These are phyloP conservation scores for Sterna hirundo DNA, from an alignment of 2,113 vertebrate genomes.

Conservation along the genomic window DNA sequence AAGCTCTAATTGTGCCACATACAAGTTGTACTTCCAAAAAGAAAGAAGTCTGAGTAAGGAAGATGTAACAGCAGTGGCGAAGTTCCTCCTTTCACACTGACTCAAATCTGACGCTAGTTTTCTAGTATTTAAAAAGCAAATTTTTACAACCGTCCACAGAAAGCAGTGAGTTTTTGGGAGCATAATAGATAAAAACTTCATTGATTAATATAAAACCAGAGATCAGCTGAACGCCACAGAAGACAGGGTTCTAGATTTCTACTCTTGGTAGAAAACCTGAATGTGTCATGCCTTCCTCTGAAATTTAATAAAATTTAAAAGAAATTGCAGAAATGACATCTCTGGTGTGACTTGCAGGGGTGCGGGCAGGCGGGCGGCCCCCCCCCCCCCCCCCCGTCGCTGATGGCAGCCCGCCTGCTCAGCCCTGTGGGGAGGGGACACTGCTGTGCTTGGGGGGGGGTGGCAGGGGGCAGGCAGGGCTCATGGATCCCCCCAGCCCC, in stretches of 20 bases:
- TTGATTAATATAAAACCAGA: not conserved
- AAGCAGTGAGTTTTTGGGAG: not conserved
- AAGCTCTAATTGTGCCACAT: not conserved
- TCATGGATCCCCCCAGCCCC: not conserved
- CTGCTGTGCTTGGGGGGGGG: not conserved
- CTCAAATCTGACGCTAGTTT: not conserved
- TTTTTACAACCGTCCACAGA: not conserved
- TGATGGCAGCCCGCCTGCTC: not conserved
- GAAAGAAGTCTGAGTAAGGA: not conserved
- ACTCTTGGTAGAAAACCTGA: not conserved
- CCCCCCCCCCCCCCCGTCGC: not conserved
- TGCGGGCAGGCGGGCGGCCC: too few relatives aligned
- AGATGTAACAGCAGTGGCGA: not conserved
- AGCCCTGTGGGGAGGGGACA: not conserved
- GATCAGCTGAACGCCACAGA: not conserved
- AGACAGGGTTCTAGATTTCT: not conserved
- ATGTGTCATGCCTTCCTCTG: not conserved
- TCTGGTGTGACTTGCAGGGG: not conserved
- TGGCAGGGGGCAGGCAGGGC: not conserved
- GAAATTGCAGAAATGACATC: not conserved
- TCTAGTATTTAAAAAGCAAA: not conserved
- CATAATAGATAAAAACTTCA: not conserved
- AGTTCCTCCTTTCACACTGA: not conserved
- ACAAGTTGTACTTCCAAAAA: not conserved
- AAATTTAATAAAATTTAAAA: not conserved